These are phyloP conservation scores for Leguminivora glycinivorella DNA, from an alignment of 1,140 invertebrate genomes.

Conservation along the genomic window DNA sequence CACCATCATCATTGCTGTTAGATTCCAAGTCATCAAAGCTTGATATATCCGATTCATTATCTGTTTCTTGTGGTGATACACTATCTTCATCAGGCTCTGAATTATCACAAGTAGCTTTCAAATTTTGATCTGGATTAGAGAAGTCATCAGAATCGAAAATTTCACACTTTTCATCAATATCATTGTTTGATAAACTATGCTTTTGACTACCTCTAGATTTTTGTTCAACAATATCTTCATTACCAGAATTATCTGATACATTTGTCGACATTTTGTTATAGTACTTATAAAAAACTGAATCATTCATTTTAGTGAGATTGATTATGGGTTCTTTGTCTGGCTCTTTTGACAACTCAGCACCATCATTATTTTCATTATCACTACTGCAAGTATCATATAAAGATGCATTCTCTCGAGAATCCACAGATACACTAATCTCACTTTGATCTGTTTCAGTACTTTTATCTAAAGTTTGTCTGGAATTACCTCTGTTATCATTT, in stretches of 20 bases:
- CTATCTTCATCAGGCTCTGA: not conserved
- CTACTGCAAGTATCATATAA: slow-evolving; percentile 45
- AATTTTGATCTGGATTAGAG: slow-evolving; percentile 8
- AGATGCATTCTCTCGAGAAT: slow-evolving; percentile 35
- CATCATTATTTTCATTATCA: slow-evolving; percentile 35
- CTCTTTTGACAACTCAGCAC: slow-evolving; percentile 16
- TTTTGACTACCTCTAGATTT: slow-evolving; percentile 31
- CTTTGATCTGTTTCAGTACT: not conserved
- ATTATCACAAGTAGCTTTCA: not conserved
- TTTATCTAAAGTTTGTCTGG: not conserved
- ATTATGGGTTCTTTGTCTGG: slow-evolving; percentile 44
- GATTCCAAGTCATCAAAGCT: slow-evolving; percentile 33
- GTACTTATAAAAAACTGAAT: slow-evolving; percentile 55
- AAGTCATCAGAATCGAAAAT: slow-evolving; percentile 3
- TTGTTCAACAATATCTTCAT: slow-evolving; percentile 16
- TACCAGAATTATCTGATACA: not conserved
- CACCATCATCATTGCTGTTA: slow-evolving; percentile 36
- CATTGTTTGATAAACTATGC: not conserved
- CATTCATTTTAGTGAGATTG: slow-evolving; percentile 50
- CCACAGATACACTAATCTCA: slow-evolving; percentile 4
- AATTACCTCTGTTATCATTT: slow-evolving; percentile 21
- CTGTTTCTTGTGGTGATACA: slow-evolving; percentile 8
- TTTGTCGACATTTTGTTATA: slow-evolving; percentile 39
- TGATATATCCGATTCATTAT: slow-evolving; percentile 5
- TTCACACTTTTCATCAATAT: not conserved